Evolutionary conservation across 92 coral and sea anemone species (phyloP), one percentile per base, ranked within the genome.

Genomic region (Scolanthus callimorphus): DNA sequence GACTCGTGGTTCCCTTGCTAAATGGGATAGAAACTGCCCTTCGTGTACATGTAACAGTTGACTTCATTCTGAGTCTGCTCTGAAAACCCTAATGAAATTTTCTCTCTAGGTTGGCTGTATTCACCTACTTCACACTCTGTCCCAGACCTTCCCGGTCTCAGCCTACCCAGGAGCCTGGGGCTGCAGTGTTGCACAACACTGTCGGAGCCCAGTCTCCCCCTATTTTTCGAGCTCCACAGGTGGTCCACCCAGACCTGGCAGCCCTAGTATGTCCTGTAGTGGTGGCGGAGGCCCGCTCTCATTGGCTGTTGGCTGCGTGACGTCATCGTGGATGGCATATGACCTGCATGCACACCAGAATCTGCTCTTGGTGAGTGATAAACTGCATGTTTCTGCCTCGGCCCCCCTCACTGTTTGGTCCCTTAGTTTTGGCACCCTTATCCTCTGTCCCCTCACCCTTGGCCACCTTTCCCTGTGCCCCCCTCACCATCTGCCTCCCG

Each of bases 271-370:
- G 46, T 67, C 79, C 15, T 88, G 99, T 72, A 77, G 79, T 59
- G 96, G 91, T 67, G 95, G 95, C 68, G 96, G 96, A 17, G 99
- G 99, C 2, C 80, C 96, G n/a, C 53, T 94, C 54, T 68, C 99
- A 17, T 63, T 84, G 39, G 90, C 78, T 15, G 88, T 94, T n/a
- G 85, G 83, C 4, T 79, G 86, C 50, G 81, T 94, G 73, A 88
- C 89, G 25, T 84, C 95, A 23, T 94, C 99, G 6, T 81, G 86
- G 90, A 71, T 94, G 38, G 91, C 96, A 22, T 94, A 89, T 55
- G 91, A 89, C 69, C 67, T 94, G 17, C 78, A 65, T 69, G 99
- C 94, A 4, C 99, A 94, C 69, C 90, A 74, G 44, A 90, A 94
- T 53, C 56, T 90, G 15, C 67, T 92, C 27, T 68, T 72, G 78